These are phyloP conservation scores for Diplodus sargus DNA, from an alignment of 2,797 vertebrate genomes.

Conservation along the genomic window DNA sequence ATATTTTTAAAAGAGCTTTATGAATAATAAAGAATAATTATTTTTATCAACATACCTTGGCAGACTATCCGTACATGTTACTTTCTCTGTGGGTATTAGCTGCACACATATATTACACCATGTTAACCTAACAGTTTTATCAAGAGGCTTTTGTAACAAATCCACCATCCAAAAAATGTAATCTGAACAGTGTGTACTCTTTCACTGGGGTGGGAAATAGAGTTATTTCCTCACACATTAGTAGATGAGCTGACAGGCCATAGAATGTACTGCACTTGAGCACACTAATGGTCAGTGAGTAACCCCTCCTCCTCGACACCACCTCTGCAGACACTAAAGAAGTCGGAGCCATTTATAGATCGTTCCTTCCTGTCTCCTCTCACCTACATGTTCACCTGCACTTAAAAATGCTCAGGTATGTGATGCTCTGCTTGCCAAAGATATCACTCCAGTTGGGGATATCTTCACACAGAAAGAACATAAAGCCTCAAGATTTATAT, in stretches of 20 bases:
- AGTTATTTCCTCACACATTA: constrained; percentile 81
- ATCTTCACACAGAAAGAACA: constrained; percentile 4
- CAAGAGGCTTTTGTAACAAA: constrained; percentile 44
- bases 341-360: constrained; percentile 72
- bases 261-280: constrained; percentile 75
- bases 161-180: constrained; percentile 26
- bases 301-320: constrained; percentile 47
- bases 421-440: constrained; percentile 19
- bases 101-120: constrained; percentile 4
- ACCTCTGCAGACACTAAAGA: constrained; percentile 54
- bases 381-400: constrained; percentile 48
- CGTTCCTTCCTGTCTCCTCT: constrained; percentile 47
- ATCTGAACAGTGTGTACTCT: constrained; percentile 61
- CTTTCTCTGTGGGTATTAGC: not conserved
- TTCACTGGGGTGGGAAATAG: constrained; percentile 68
- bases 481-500: constrained; percentile 32
- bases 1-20: not conserved
- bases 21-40: not conserved
- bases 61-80: constrained; percentile 10
- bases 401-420: constrained; percentile 45
- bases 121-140: constrained; percentile 32
- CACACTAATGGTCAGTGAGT: constrained; percentile 81
- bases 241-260: constrained; percentile 77
- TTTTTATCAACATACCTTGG: constrained; percentile 7
- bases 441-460: not conserved